phyloP scores from a whole-genome alignment of 2,888 invertebrate genomes.

The Leptura quadrifasciata region DNA sequence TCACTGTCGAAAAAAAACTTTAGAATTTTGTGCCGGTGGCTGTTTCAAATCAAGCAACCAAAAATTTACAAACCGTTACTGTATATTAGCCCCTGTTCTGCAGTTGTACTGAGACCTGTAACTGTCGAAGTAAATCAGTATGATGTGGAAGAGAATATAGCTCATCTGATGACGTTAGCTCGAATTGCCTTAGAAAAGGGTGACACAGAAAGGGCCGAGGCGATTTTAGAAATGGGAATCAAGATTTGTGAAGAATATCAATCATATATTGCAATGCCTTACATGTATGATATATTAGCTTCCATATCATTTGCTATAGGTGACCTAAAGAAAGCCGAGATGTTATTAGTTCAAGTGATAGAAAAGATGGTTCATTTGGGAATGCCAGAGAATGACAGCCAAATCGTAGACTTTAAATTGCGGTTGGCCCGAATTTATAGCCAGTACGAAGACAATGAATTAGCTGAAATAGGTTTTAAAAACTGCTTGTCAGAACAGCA shows the following conservation, averaged over 20 bases:
- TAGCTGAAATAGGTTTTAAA: slow-evolving; percentile 73
- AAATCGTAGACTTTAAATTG: slow-evolving; percentile 72
- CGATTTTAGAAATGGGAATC: slow-evolving; percentile 70
- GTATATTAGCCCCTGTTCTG: slow-evolving; percentile 9
- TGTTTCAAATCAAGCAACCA: slow-evolving; percentile 13
- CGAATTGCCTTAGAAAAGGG: slow-evolving; percentile 69
- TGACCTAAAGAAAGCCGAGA: slow-evolving; percentile 71
- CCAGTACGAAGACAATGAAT: slow-evolving; percentile 65
- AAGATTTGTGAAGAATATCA: slow-evolving; percentile 71
- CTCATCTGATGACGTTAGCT: slow-evolving; percentile 69
- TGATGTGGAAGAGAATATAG: slow-evolving; percentile 70
- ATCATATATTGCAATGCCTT: slow-evolving; percentile 69
- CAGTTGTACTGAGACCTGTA: slow-evolving; percentile 26
- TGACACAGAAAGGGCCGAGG: slow-evolving; percentile 70
- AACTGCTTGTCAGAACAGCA: slow-evolving; percentile 71
- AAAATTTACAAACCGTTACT: slow-evolving; percentile 5
- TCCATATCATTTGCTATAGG: slow-evolving; percentile 72
- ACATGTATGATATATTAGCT: slow-evolving; percentile 73
- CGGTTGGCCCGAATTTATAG: slow-evolving; percentile 73
- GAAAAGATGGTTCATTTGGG: slow-evolving; percentile 70
- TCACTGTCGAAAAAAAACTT: slow-evolving; percentile 18
- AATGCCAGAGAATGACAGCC: slow-evolving; percentile 68
- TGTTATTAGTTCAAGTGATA: slow-evolving; percentile 70
- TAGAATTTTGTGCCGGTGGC: slow-evolving; percentile 25
- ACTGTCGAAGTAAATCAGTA: slow-evolving; percentile 44